These are phyloP conservation scores for Lagopus muta DNA, from an alignment of 2,113 vertebrate genomes.

Conservation along the genomic window DNA sequence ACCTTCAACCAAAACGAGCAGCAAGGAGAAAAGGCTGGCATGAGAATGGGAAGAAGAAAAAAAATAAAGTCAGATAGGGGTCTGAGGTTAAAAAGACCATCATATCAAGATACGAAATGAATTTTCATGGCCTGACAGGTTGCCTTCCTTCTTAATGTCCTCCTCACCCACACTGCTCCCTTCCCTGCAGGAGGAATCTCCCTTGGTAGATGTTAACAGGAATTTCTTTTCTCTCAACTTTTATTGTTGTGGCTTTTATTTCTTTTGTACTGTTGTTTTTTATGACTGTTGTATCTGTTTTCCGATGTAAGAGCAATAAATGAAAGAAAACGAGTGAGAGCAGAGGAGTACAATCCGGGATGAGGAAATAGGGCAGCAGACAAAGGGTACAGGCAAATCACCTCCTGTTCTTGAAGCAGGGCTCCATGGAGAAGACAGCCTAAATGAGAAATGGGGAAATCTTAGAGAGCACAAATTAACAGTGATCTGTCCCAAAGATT, in stretches of 20 bases:
- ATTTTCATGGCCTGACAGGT: background rate
- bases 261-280: constrained; percentile 8
- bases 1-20: background rate
- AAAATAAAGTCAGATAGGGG: background rate
- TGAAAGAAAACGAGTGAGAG: background rate
- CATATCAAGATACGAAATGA: background rate
- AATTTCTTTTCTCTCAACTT: background rate
- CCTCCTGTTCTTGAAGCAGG: background rate
- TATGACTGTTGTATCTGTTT: constrained; percentile 36
- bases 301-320: constrained; percentile 35
- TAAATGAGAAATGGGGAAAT: background rate
- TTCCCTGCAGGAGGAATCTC: background rate
- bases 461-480: background rate
- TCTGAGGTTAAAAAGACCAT: background rate
- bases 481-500: background rate
- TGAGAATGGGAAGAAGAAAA: background rate
- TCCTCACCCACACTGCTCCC: background rate
- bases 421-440: background rate
- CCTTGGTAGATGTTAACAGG: background rate
- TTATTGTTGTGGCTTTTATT: constrained; percentile 20
- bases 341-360: background rate
- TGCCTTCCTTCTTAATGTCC: background rate
- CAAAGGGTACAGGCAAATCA: background rate
- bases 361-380: background rate
- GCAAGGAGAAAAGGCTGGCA: background rate